Base-by-base conservation (phyloP, 2,113 vertebrate genomes). In the Prunella himalayana region DNA sequence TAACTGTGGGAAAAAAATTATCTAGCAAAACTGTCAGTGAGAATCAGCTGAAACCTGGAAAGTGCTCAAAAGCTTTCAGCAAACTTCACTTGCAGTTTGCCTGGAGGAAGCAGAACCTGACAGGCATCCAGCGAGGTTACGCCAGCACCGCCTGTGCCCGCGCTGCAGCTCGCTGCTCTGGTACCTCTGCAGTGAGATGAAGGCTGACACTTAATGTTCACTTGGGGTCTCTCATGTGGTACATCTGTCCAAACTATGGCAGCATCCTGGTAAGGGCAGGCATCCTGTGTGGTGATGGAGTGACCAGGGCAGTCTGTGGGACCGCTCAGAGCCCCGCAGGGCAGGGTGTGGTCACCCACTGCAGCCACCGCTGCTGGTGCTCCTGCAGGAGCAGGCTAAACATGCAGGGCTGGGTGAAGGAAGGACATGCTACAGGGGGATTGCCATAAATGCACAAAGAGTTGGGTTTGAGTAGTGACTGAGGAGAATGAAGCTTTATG, bases 31-130 rank as follows among this genome's bases (percentile, higher is more conserved):
- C 91, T 86, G 89, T 88, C 85, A 69, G 73, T 1, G 9, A 94
- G 90, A 95, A 95, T 92, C 82, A 72, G 53, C 76, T 94, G 91
- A 93, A 96, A 96, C 86, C 90, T 94, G 93, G 93, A 92, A 83
- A 83, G 79, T 39, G 49, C 79, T 93, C 94, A 88, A 95, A 88
- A 95, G 90, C 76, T 95, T 92, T 95, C 76, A 64, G 49, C 61
- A 81, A 88, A 83, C 85, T 96, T 95, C 90, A 7, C 79, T 93
- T 75, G 63, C 61, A 56, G 21, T 95, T 96, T 69, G 90, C 94
- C 87, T 72, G 91, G 69, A 83, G 91, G 92, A 86, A 64, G 76
- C 86, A 70, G 69, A 81, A 82, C 44, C 84, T 88, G 91, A 63
- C 79, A 88, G 68, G 79, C n/a, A 1, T 79, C 56, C 53, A 53